These are phyloP conservation scores for Cacatua alba DNA, from an alignment of 2,113 vertebrate genomes.

Conservation along the genomic window DNA sequence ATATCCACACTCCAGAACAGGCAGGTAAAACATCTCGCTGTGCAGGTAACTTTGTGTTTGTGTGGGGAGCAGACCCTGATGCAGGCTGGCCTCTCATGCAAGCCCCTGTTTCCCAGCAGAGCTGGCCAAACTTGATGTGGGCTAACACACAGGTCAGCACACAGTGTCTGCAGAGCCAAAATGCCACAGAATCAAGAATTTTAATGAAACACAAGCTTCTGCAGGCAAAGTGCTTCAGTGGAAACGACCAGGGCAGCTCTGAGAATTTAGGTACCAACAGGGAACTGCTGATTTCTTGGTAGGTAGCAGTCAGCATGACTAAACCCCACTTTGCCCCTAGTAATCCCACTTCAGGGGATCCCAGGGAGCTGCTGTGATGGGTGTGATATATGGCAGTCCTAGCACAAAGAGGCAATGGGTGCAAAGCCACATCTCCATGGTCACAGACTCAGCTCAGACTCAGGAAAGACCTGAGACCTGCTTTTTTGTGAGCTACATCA, in stretches of 20 bases:
- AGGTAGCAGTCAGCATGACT: neutral
- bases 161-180: neutral
- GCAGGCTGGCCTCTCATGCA: neutral
- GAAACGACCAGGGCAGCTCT: neutral
- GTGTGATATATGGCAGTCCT: neutral
- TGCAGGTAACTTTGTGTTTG: fast-evolving
- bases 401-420: fast-evolving
- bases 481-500: neutral
- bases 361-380: neutral
- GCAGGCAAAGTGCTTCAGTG: neutral
- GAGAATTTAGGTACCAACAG: neutral
- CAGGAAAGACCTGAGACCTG: neutral
- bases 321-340: neutral
- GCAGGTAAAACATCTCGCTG: neutral
- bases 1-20: neutral
- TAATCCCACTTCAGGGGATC: neutral
- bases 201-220: neutral
- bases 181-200: neutral
- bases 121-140: neutral
- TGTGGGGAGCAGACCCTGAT: neutral
- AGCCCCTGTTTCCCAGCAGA: neutral
- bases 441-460: neutral
- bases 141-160: neutral
- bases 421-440: fast-evolving
- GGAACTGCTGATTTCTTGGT: neutral